Base-by-base conservation (phyloP, 2,113 vertebrate genomes). In the Oceanodroma tethys region DNA sequence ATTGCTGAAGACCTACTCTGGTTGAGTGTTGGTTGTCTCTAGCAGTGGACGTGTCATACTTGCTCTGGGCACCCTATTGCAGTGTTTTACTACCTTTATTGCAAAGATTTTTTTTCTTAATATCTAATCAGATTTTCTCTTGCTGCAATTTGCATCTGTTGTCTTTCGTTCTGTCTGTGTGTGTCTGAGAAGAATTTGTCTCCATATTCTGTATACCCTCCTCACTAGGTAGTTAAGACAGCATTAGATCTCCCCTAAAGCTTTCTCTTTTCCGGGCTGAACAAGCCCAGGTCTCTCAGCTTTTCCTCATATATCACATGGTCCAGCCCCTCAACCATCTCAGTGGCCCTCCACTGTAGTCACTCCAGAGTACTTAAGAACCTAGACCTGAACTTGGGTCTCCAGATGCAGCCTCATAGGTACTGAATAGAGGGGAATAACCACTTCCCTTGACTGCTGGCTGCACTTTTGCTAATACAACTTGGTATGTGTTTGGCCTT, bases 281-380 rank as follows among this genome's bases (percentile, higher is more conserved):
- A 32, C n/a, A 82, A 66, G 45, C 27, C 29, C 29, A 60, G 18
- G n/a, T 47, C 22, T 56, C 26, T 82, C 34, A 93, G 19, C 67
- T 72, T 83, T 72, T 83, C 16, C 19, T 38, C 2, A 1, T 45
- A 2, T 4, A 16, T 48, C 8, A 0, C 2, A 0, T 27, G 8
- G 13, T 63, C 14, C 58, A 83, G 27, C 36, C 58, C 30, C 29
- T 50, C 40, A 80, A 0, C n/a, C 15, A 13, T 34, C 38, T 63
- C 20, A 8, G 17, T n/a, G 43, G 8, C 58, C 17, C 4, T 68
- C 18, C 36, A 10, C 8, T 86, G 52, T 9, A 30, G 32, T 34
- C 15, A 19, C 17, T 87, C 20, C 13, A 16, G 19, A 42, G 11
- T 38, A 36, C 23, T 45, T 42, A 25, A 74, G 70, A 90, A 36